Conservation (phyloP, 2,888 invertebrate species). For the Chrysolina haemoptera region DNA sequence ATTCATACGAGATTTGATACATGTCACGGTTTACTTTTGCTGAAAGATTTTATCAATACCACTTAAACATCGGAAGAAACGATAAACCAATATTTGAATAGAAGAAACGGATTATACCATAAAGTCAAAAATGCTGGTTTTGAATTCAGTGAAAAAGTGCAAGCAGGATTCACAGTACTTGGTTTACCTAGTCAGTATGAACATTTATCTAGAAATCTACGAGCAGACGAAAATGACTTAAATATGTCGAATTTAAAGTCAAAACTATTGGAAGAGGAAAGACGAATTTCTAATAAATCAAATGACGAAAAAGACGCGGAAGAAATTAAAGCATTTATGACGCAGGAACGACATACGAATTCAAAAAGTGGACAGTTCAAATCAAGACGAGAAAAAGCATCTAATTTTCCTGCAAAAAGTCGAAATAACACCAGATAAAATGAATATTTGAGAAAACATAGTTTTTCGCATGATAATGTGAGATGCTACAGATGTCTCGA, state of each 20-base stretch:
- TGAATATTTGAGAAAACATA: too few relatives aligned
- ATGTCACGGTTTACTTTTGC: conserved; percentile 21
- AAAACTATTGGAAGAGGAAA: conserved; percentile 17
- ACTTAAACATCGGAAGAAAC: conserved; percentile 9
- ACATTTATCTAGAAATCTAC: conserved; percentile 19
- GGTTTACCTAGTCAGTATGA: conserved; percentile 21
- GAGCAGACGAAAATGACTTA: conserved; percentile 20
- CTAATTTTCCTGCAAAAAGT: too few relatives aligned
- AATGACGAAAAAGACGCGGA: too few relatives aligned
- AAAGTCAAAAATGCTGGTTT: neutral
- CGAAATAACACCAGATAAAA: too few relatives aligned
- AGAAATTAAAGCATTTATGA: too few relatives aligned
- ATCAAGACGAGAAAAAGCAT: too few relatives aligned
- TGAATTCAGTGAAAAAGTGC: conserved; percentile 18
- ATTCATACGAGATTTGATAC: conserved; percentile 26
- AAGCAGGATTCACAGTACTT: conserved; percentile 24
- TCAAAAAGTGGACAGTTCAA: too few relatives aligned
- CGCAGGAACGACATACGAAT: too few relatives aligned
- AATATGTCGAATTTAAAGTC: conserved; percentile 4
- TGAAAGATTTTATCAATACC: conserved; percentile 28
- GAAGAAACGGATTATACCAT: conserved; percentile 19
- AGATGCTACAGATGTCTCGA: too few relatives aligned
- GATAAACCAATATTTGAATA: conserved; percentile 20
- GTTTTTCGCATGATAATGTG: too few relatives aligned
- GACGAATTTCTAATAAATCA: too few relatives aligned